Percentiles rank a stretch among this genome's conserved stretches.
phyloP scores from a whole-genome alignment of 92 coral and sea anemone species.

The Umimayanthus kanabou region DNA sequence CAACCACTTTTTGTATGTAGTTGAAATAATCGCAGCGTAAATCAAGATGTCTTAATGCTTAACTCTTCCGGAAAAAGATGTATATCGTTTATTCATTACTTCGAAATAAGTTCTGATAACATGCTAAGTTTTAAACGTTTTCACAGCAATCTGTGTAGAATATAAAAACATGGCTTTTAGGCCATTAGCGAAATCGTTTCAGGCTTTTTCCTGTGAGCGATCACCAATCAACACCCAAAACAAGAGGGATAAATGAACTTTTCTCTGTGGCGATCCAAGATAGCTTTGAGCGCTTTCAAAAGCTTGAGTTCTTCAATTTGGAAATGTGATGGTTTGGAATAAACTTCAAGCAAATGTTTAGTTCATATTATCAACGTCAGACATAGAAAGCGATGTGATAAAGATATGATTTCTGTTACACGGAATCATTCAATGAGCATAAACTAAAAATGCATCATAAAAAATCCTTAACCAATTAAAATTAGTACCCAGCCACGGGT shows the following conservation, averaged over 20 bases:
- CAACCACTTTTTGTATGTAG: background rate
- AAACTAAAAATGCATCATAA: background rate
- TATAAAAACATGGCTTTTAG: background rate
- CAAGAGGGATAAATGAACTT: background rate
- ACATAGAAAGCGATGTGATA: background rate
- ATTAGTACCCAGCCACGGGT: background rate
- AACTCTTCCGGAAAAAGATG: background rate
- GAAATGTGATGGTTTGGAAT: background rate
- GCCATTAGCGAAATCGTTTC: background rate
- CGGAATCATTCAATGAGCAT: background rate
- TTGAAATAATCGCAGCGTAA: background rate
- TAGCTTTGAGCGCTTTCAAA: background rate
- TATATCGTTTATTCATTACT: background rate
- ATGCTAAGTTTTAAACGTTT: background rate
- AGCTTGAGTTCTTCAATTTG: background rate
- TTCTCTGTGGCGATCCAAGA: background rate
- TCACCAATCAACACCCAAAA: background rate
- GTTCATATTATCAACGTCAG: background rate
- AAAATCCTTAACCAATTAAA: slow-evolving; percentile 18
- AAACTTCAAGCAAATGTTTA: background rate
- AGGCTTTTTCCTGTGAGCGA: slow-evolving; percentile 8
- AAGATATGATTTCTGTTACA: background rate
- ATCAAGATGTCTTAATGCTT: background rate
- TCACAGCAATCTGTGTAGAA: background rate
- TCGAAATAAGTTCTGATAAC: background rate